phyloP scores from a whole-genome alignment of 1,140 invertebrate species.

The Eubasilissa regina region DNA sequence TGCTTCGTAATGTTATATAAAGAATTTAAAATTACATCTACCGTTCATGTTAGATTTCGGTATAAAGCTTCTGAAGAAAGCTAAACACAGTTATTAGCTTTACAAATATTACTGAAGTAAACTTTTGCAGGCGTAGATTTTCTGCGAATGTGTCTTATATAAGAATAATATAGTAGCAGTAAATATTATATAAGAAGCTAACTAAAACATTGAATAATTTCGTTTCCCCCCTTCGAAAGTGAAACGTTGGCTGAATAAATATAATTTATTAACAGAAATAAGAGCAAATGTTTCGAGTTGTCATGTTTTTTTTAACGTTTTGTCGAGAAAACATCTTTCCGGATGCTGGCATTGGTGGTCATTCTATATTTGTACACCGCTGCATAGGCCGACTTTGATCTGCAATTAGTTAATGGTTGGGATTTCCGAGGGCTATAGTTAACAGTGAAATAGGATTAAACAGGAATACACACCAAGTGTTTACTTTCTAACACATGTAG shows the following conservation, averaged over 20 bases:
- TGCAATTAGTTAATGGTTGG: conserved; percentile 36
- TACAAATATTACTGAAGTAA: too few relatives aligned
- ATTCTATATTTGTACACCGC: conserved; percentile 17
- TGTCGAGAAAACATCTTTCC: conserved; percentile 27
- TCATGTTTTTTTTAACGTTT: conserved; percentile 27
- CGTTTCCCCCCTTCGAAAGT: not conserved
- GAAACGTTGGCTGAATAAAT: conserved; percentile 35
- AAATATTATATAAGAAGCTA: not conserved
- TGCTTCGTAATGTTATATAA: too few relatives aligned
- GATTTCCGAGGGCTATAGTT: conserved; percentile 9
- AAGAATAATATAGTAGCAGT: not conserved
- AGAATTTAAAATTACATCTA: too few relatives aligned
- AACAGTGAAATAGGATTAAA: conserved; percentile 2
- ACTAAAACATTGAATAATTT: conserved; percentile 36
- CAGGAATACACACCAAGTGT: not conserved
- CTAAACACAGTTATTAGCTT: too few relatives aligned
- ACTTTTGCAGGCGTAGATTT: too few relatives aligned
- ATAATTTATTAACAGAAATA: conserved; percentile 29
- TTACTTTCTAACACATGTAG: not conserved
- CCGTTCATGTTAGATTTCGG: too few relatives aligned
- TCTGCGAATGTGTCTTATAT: too few relatives aligned
- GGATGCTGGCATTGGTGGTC: conserved; percentile 17
- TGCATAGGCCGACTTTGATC: conserved; percentile 36
- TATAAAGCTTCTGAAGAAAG: too few relatives aligned
- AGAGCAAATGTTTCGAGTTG: not conserved